These are phyloP conservation scores for Holothuria scabra DNA, from an alignment of 53 echinoderm and acorn worm species.

Conservation along the genomic window DNA sequence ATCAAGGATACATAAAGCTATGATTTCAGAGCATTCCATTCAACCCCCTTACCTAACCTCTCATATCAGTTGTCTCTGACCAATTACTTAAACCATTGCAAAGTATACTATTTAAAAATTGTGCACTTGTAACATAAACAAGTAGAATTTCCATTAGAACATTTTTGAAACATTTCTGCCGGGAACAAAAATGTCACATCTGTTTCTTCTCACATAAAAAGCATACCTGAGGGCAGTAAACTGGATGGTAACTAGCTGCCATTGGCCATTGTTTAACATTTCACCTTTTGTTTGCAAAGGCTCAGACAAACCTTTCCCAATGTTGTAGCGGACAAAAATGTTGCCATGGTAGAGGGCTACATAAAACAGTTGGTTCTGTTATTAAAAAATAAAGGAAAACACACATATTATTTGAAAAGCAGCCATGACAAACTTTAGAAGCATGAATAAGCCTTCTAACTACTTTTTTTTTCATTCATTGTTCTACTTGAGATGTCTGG, in stretches of 20 bases:
- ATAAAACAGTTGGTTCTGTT: conserved; percentile 90
- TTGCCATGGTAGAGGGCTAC: conserved; percentile 92
- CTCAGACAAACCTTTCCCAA: conserved; percentile 79
- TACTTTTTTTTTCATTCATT: no score
- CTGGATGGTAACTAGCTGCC: conserved; percentile 80
- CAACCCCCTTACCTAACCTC: no score
- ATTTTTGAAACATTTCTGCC: no score
- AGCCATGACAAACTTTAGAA: neutral
- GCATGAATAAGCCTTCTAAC: neutral
- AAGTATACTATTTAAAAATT: no score
- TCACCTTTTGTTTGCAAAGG: conserved; percentile 87
- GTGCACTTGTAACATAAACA: no score
- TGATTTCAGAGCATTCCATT: no score
- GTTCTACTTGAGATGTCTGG: no score
- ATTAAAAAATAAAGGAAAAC: neutral
- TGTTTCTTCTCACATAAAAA: neutral
- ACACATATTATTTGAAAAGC: neutral
- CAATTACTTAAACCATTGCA: no score
- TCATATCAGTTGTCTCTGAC: no score
- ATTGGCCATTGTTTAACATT: conserved; percentile 91
- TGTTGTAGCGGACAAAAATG: conserved; percentile 92
- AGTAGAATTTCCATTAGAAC: no score
- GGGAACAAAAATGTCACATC: no score
- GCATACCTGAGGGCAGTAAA: conserved; percentile 92
- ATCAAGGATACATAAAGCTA: no score